Conservation (phyloP, 1,140 invertebrate species). For the Atta texana region DNA sequence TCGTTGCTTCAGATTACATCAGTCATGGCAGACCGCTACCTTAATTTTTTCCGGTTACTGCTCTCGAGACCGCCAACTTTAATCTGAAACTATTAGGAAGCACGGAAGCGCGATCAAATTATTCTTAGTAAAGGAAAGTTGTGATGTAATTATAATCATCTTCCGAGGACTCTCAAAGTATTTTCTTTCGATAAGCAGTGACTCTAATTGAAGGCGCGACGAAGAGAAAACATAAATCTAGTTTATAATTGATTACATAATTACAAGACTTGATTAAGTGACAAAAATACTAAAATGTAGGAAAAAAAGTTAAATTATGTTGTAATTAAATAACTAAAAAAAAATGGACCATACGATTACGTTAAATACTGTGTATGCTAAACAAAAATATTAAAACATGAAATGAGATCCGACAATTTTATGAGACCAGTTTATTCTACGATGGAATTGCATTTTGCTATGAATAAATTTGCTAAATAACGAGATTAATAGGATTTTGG, state of each 20-base stretch:
- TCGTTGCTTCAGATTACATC: neutral
- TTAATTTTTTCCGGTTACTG: conserved; percentile 16
- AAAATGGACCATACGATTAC: neutral
- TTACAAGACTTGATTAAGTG: conserved; percentile 10
- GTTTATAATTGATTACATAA: neutral
- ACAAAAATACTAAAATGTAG: neutral
- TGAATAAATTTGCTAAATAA: neutral
- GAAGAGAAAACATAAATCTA: neutral
- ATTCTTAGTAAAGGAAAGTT: conserved; percentile 29
- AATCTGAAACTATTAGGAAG: conserved; percentile 1
- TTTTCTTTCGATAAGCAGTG: neutral
- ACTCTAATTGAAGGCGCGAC: neutral
- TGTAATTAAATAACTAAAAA: neutral
- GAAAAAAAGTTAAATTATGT: neutral
- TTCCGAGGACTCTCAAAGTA: neutral
- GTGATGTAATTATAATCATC: conserved; percentile 20
- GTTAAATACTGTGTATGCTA: neutral
- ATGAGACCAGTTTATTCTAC: neutral
- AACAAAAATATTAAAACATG: neutral
- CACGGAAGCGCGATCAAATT: neutral
- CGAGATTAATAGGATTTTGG: neutral
- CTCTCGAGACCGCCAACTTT: neutral
- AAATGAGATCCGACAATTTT: neutral
- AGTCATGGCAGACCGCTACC: neutral
- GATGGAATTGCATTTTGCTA: neutral